Percentiles rank a stretch among this genome's conserved stretches.
Evolutionary conservation across 2,113 vertebrate species (phyloP).

Genomic region (Triplophysa dalaica): DNA sequence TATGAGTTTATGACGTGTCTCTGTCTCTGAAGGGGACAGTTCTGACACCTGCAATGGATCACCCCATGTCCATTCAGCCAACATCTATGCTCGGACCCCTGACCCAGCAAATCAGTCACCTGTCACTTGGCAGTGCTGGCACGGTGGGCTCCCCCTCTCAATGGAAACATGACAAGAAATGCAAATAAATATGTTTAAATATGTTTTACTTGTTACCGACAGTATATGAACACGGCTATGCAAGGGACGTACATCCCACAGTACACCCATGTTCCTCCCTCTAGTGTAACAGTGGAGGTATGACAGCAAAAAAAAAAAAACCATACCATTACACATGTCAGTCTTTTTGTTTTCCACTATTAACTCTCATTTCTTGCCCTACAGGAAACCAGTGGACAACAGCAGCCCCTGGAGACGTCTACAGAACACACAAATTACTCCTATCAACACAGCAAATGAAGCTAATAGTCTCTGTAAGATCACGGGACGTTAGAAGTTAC

Average conservation of each 20-base stretch:
- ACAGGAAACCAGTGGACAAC: conserved; percentile 81
- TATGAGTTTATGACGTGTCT: neutral
- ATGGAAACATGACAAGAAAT: neutral
- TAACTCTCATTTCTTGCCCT: neutral
- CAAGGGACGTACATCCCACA: conserved; percentile 88
- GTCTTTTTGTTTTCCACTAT: neutral
- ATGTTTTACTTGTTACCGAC: neutral
- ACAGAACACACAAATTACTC: conserved; percentile 85
- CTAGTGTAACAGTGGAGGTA: conserved; percentile 84
- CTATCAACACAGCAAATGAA: conserved; percentile 91
- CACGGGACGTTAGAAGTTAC: too few species aligned
- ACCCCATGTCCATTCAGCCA: conserved; percentile 87
- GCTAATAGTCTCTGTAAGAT: conserved; percentile 20
- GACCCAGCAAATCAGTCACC: conserved; percentile 87
- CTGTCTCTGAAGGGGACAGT: conserved; percentile 79
- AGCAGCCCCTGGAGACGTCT: conserved; percentile 82
- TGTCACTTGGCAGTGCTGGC: conserved; percentile 84
- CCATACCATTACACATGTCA: too few species aligned
- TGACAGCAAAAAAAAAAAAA: conserved; percentile 29
- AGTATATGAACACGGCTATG: conserved; percentile 88
- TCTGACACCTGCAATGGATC: conserved; percentile 86
- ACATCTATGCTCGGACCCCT: conserved; percentile 89
- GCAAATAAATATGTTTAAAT: conserved; percentile 33
- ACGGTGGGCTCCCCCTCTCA: conserved; percentile 66
- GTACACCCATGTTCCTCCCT: conserved; percentile 84